Conservation (phyloP, 2,797 vertebrate species). For the Enteromius trimaculatus region DNA sequence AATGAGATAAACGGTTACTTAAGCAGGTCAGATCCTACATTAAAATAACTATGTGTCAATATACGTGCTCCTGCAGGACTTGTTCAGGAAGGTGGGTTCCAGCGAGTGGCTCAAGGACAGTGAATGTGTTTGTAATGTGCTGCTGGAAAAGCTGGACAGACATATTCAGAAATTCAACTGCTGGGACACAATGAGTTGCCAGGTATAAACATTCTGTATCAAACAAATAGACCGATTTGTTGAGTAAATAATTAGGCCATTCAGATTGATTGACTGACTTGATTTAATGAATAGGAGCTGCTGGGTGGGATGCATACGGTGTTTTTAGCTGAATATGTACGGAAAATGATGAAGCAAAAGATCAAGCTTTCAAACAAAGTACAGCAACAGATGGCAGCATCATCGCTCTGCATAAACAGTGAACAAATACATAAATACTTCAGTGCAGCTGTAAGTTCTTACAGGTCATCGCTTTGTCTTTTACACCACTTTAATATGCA, state of each 20-base stretch:
- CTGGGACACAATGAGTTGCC: conserved; percentile 42
- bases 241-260: not conserved
- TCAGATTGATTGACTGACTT: conserved; percentile 25
- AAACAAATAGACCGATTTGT: not conserved
- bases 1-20: not conserved
- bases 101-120: conserved; percentile 70
- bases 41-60: not conserved
- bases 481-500: not conserved
- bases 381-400: conserved; percentile 75
- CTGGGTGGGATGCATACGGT: conserved; percentile 76
- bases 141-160: conserved; percentile 56
- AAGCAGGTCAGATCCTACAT: not conserved
- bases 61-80: conserved; percentile 58
- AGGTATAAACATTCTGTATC: conserved; percentile 64
- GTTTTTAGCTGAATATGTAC: conserved; percentile 83
- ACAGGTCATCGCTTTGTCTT: not conserved
- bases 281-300: conserved; percentile 75
- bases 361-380: conserved; percentile 76
- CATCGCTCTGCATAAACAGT: conserved; percentile 68
- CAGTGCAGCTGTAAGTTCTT: conserved; percentile 72
- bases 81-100: conserved; percentile 72
- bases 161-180: conserved; percentile 62
- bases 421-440: conserved; percentile 76
- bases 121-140: conserved; percentile 49
- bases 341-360: conserved; percentile 81